Conservation (phyloP, 1,140 invertebrate species). For the Pseudomyrmex flavicornis region DNA sequence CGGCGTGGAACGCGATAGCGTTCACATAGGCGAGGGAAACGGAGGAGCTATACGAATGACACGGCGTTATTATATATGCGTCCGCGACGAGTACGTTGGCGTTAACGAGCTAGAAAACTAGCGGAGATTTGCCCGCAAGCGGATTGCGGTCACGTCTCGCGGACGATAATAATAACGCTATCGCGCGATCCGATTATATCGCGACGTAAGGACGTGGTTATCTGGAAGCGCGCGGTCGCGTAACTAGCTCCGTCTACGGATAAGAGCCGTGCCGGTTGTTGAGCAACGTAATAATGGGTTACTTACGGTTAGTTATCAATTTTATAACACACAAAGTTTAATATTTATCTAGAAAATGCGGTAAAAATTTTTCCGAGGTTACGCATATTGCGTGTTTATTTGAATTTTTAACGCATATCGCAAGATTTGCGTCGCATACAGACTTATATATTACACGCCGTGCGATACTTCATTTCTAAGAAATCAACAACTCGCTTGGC, state of each 20-base stretch:
- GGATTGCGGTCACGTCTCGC: slow-evolving; percentile 68
- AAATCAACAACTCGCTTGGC: too few relatives aligned
- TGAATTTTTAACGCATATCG: neutral
- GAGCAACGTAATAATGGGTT: slow-evolving; percentile 18
- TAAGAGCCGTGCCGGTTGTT: slow-evolving; percentile 12
- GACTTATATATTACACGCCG: too few relatives aligned
- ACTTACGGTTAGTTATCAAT: slow-evolving; percentile 20
- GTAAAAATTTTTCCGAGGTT: too few relatives aligned
- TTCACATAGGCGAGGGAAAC: slow-evolving; percentile 34
- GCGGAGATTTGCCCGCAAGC: slow-evolving; percentile 71
- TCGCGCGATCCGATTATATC: slow-evolving; percentile 63
- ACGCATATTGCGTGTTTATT: neutral
- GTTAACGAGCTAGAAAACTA: slow-evolving; percentile 75
- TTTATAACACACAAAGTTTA: slow-evolving; percentile 25
- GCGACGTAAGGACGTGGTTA: slow-evolving; percentile 46
- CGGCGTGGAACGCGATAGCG: slow-evolving; percentile 20
- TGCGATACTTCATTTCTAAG: too few relatives aligned
- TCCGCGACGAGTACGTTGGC: slow-evolving; percentile 32
- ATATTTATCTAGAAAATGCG: neutral
- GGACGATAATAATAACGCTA: slow-evolving; percentile 70
- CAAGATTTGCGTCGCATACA: too few relatives aligned
- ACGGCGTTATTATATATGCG: neutral
- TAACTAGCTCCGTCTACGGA: slow-evolving; percentile 1
- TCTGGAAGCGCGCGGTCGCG: slow-evolving; percentile 31
- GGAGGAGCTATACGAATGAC: slow-evolving; percentile 17